Evolutionary conservation across 2,113 vertebrate species (phyloP), one percentile per base, ranked within the genome.

Genomic region (Muntiacus reevesi): DNA sequence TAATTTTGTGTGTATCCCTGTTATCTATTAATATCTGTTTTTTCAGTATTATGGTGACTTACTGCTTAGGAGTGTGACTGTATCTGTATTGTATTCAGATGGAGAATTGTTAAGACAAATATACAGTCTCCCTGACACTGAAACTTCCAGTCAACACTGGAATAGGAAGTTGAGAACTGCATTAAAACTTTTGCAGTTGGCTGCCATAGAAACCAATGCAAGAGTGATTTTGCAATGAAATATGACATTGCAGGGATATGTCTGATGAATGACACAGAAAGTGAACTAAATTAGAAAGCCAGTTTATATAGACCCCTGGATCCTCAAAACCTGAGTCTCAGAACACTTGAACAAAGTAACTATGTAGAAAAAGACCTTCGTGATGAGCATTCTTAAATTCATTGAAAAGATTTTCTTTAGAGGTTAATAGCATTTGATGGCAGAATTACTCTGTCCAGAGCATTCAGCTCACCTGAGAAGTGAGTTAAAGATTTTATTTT

Each of bases 261-360:
- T 79, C 84, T 96, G 78, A 59, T 87, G 89, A 97, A 95, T 81
- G 28, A 98, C 79, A 43, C 13, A 78, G n/a, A 96, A 97, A 85
- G 25, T 11, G 3, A 97, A 96, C 95, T 96, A 86, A 94, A 97
- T 96, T 96, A 89, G 79, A 95, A 96, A 95, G 87, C 30, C 93
- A 59, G 92, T 96, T 97, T 94, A 83, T 30, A 50, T 57, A 93
- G 25, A 91, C 15, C 15, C 30, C 96, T 62, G 96, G n/a, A 79
- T 64, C 59, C 59, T 95, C 30, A 93, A 95, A 97, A 76, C 14
- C 55, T 87, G 71, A 86, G 45, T 94, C 60, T 91, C 45, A 97
- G 96, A 93, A 40, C 25, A 84, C 17, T 76, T 91, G 55, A 96
- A 89, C 50, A 87, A 95, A 96, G 81, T 57, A 55, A 86, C 36